Percentiles rank a stretch among this genome's conserved stretches.
Conservation (phyloP, 2,797 vertebrate genomes). For the Acanthornis magna region DNA sequence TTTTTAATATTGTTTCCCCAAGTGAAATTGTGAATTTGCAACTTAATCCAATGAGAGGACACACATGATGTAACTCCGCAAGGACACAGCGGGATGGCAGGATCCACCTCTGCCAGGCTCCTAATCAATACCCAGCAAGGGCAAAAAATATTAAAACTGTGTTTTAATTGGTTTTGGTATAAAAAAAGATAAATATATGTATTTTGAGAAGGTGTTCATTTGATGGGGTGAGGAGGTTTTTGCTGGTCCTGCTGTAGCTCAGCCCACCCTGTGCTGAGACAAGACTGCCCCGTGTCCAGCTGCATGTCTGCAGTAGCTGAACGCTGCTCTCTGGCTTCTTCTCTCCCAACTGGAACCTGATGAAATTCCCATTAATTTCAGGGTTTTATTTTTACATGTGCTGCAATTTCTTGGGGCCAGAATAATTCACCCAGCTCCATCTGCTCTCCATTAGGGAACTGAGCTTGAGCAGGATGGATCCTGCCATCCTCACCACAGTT, state of each 20-base stretch:
- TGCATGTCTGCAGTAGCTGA: background rate
- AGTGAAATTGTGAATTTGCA: background rate
- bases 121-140: background rate
- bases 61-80: background rate
- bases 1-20: background rate
- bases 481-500: background rate
- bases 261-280: background rate
- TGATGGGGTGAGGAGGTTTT: background rate
- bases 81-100: background rate
- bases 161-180: background rate
- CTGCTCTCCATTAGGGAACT: background rate
- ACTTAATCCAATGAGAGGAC: constrained; percentile 5
- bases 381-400: background rate
- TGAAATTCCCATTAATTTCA: background rate
- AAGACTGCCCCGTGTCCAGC: background rate
- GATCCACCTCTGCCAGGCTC: background rate
- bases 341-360: background rate
- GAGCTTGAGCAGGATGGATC: background rate
- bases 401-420: background rate
- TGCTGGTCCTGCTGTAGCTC: background rate
- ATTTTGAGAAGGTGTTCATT: background rate
- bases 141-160: background rate
- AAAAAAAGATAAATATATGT: background rate
- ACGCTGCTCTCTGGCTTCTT: background rate
- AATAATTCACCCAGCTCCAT: background rate